A percentile compares a stretch with the other conserved stretches of the same genome.
Conservation (phyloP, 2,888 invertebrate genomes). For the Tetragnatha montana region DNA sequence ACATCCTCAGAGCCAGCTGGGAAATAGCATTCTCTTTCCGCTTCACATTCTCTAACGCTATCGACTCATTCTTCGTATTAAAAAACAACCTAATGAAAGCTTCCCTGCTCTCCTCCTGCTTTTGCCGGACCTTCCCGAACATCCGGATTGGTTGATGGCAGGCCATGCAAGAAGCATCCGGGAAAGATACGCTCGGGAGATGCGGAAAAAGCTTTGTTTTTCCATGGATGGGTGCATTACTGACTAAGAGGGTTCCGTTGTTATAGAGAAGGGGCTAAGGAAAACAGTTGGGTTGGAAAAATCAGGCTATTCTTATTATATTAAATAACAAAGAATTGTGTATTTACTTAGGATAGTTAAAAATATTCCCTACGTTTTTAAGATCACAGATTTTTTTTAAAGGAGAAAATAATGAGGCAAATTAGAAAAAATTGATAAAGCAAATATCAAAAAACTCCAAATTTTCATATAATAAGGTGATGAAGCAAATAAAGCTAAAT, state of each 20-base stretch:
- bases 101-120: not conserved
- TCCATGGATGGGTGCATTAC: not conserved
- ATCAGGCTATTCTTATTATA: no score
- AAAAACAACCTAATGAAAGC: conserved; percentile 53
- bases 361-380: no score
- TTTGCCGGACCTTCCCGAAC: not conserved
- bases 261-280: no score
- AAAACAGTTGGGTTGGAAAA: no score
- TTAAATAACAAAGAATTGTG: no score
- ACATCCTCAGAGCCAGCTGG: conserved; percentile 23
- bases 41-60: conserved; percentile 57
- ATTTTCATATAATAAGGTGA: no score
- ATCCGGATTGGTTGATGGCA: conserved; percentile 38
- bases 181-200: not conserved
- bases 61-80: conserved; percentile 66
- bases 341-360: no score
- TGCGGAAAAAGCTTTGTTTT: not conserved
- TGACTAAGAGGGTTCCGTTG: not conserved
- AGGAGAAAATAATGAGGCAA: no score
- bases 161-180: conserved; percentile 25
- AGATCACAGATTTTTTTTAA: no score
- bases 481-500: no score
- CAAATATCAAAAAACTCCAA: no score
- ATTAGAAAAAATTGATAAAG: no score
- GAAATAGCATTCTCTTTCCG: conserved; percentile 34